These are phyloP conservation scores for Nephrotoma appendiculata DNA, from an alignment of 2,888 invertebrate species.

Conservation along the genomic window DNA sequence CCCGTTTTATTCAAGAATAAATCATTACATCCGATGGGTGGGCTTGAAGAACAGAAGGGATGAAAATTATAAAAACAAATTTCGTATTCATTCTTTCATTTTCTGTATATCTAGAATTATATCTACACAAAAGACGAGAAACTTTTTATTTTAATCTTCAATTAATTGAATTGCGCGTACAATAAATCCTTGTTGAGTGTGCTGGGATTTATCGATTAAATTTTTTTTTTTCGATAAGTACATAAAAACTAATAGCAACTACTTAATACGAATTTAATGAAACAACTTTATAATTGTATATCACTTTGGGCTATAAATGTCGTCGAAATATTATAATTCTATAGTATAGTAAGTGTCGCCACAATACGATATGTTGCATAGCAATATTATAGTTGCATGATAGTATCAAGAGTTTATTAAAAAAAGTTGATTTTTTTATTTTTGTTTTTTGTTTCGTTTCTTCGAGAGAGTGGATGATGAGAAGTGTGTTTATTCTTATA, in stretches of 20 bases:
- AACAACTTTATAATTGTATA: neutral
- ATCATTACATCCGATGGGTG: too few relatives aligned
- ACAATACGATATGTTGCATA: neutral
- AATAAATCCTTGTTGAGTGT: neutral
- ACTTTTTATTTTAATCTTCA: neutral
- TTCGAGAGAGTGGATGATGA: neutral
- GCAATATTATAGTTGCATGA: neutral
- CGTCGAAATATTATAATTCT: neutral
- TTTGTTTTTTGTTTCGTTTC: neutral
- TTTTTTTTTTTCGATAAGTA: neutral
- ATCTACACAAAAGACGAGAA: neutral
- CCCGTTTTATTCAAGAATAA: too few relatives aligned
- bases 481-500: too few relatives aligned
- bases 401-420: neutral
- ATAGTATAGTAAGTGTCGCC: neutral
- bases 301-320: neutral
- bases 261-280: neutral
- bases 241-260: neutral
- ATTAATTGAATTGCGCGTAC: neutral
- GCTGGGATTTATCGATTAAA: neutral
- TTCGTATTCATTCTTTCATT: neutral
- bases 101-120: neutral
- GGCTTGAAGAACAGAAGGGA: too few relatives aligned
- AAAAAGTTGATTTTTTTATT: neutral
- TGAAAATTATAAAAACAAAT: neutral